Percentiles rank a stretch among this genome's conserved stretches.
Evolutionary conservation across 2,888 invertebrate species (phyloP).

Genomic region (Tiliacea aurago): DNA sequence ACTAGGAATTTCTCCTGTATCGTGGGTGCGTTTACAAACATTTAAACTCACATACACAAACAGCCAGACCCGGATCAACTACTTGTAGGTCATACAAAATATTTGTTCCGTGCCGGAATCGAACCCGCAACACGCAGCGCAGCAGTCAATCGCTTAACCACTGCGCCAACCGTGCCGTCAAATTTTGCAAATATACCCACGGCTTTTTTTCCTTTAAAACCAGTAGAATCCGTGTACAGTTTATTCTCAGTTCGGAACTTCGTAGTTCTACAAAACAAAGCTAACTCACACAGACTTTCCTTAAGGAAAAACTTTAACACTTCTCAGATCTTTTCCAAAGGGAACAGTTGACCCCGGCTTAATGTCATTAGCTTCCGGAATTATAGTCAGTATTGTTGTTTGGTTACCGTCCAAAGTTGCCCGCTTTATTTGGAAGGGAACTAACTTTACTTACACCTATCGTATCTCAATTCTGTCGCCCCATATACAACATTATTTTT

Average conservation of each 20-base stretch:
- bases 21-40: too few species aligned
- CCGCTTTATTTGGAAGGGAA: constrained; percentile 7
- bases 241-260: not conserved
- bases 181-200: not conserved
- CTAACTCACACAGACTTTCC: constrained; percentile 29
- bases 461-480: not conserved
- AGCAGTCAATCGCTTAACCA: too few species aligned
- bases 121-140: too few species aligned
- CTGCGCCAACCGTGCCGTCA: too few species aligned
- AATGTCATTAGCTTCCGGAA: constrained; percentile 25
- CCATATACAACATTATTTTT: too few species aligned
- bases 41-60: too few species aligned
- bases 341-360: constrained; percentile 25
- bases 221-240: not conserved
- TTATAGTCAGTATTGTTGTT: constrained; percentile 34
- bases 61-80: too few species aligned
- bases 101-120: too few species aligned
- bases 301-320: constrained; percentile 32
- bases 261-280: constrained; percentile 11
- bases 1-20: too few species aligned
- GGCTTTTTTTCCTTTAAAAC: not conserved
- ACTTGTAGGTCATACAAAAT: too few species aligned
- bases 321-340: constrained; percentile 27
- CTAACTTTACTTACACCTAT: not conserved
- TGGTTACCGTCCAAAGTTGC: constrained; percentile 24